Conservation (phyloP, 2,113 vertebrate species). For the Antechinus flavipes region DNA sequence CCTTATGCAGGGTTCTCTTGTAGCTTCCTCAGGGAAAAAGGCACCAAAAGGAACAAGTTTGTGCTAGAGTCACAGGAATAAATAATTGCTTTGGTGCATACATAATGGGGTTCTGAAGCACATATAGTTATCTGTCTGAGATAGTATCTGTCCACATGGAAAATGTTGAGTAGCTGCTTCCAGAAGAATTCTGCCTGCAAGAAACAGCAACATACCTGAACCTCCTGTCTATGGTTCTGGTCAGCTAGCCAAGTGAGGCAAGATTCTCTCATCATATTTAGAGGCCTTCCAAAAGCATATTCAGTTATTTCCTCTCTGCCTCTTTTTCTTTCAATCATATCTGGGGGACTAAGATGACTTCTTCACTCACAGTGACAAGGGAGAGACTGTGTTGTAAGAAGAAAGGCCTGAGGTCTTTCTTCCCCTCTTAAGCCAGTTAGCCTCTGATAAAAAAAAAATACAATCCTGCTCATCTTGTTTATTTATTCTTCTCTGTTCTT, state of each 20-base stretch:
- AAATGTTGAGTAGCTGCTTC: neutral
- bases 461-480: neutral
- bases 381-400: neutral
- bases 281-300: neutral
- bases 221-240: neutral
- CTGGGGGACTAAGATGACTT: neutral
- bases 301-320: neutral
- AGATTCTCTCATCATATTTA: neutral
- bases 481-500: neutral
- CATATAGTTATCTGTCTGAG: neutral
- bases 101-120: neutral
- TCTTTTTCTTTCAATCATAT: neutral
- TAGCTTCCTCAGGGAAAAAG: constrained; percentile 14
- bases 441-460: neutral
- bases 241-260: neutral
- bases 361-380: neutral
- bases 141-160: neutral
- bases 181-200: neutral
- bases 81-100: neutral
- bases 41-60: constrained; percentile 49
- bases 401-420: neutral
- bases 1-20: constrained; percentile 24
- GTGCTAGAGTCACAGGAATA: neutral
- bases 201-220: neutral
- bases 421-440: neutral